These are phyloP conservation scores for Latheticus oryzae DNA, from an alignment of 2,888 invertebrate species.

Conservation along the genomic window DNA sequence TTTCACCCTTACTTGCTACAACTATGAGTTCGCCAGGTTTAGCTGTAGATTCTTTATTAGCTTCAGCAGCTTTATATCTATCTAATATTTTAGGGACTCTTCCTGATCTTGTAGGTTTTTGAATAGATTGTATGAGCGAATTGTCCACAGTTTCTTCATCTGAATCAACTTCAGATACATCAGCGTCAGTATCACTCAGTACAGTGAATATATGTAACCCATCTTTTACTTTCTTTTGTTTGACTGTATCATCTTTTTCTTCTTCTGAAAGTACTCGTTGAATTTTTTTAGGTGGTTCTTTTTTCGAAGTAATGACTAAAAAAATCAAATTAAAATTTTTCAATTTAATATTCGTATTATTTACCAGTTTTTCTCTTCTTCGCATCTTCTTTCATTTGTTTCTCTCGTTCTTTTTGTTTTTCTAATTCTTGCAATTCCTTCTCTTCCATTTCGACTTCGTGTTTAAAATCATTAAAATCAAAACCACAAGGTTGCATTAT, in stretches of 20 bases:
- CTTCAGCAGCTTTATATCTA: conserved; percentile 30
- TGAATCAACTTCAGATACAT: conserved; percentile 50
- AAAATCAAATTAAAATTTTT: too few relatives aligned
- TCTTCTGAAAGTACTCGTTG: conserved; percentile 34
- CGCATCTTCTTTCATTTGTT: conserved; percentile 47
- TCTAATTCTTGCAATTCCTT: conserved; percentile 59
- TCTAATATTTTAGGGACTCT: conserved; percentile 59
- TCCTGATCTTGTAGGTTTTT: conserved; percentile 65
- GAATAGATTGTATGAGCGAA: conserved; percentile 50
- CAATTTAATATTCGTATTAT: background rate
- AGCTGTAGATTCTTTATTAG: conserved; percentile 9
- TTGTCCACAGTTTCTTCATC: conserved; percentile 36
- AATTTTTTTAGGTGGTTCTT: conserved; percentile 23
- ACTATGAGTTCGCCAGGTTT: conserved; percentile 69
- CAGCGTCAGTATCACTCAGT: conserved; percentile 53
- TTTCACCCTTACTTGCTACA: conserved; percentile 63
- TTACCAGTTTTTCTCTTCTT: conserved; percentile 34
- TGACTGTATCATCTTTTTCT: conserved; percentile 16
- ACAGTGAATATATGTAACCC: conserved; percentile 48
- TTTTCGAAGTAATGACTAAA: conserved; percentile 7
- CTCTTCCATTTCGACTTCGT: conserved; percentile 69
- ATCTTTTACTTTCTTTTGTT: conserved; percentile 29
- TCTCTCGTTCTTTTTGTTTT: conserved; percentile 48
- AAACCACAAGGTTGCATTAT: conserved; percentile 77
- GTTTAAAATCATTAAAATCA: conserved; percentile 73